Conservation (phyloP, 2,113 vertebrate species). For the Burhinus oedicnemus region DNA sequence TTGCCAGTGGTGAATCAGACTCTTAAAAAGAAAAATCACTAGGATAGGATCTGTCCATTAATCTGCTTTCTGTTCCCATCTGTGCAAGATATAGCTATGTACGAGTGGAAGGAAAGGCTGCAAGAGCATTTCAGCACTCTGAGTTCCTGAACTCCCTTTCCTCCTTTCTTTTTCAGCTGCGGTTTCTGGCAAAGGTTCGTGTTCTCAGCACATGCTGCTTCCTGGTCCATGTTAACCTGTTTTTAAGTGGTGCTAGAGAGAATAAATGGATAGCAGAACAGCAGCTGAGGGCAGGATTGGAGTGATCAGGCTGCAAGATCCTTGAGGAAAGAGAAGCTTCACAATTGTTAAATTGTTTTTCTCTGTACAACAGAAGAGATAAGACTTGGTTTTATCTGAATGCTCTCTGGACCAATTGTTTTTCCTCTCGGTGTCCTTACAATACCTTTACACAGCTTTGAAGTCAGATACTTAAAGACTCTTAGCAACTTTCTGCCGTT, state of each 20-base stretch:
- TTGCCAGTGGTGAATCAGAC: not conserved
- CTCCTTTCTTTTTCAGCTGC: not conserved
- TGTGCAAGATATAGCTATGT: not conserved
- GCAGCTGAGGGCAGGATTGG: not conserved
- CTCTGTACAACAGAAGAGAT: not conserved
- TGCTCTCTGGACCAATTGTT: slow-evolving; percentile 8
- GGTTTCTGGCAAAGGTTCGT: not conserved
- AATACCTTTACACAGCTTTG: not conserved
- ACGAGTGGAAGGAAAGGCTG: not conserved
- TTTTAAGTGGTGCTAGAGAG: not conserved
- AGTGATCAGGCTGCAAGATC: not conserved
- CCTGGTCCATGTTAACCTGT: not conserved
- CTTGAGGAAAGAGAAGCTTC: slow-evolving; percentile 10
- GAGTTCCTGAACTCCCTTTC: not conserved
- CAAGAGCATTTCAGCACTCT: not conserved
- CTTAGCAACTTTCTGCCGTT: not conserved
- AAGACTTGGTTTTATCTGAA: slow-evolving; percentile 33
- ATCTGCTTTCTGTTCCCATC: not conserved
- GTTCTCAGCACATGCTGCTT: not conserved
- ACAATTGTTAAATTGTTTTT: slow-evolving; percentile 14
- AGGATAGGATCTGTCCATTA: not conserved
- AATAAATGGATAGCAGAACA: not conserved
- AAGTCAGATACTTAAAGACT: not conserved
- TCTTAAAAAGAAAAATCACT: slow-evolving; percentile 17
- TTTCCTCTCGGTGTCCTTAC: not conserved